Percentiles rank a stretch among this genome's conserved stretches.
Evolutionary conservation across 1,140 invertebrate genomes (phyloP).

Genomic region (Micrasema longulum): DNA sequence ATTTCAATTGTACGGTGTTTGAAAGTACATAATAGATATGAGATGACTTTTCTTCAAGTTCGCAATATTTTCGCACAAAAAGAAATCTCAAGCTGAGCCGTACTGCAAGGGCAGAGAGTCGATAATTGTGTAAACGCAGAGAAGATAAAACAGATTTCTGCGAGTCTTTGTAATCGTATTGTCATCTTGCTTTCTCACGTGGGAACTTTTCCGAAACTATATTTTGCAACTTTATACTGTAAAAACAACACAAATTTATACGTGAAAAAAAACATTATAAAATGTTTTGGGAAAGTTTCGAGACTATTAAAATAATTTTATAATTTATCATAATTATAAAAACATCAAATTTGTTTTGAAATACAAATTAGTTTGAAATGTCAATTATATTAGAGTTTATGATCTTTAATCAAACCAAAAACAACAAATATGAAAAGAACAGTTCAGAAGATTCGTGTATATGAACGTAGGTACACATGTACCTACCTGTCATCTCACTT

Average conservation of each 20-base stretch:
- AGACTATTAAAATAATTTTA: too few relatives aligned
- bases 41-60: slow-evolving; percentile 9
- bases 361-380: too few relatives aligned
- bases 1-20: slow-evolving; percentile 17
- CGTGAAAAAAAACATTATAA: too few relatives aligned
- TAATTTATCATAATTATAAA: too few relatives aligned
- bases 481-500: slow-evolving; percentile 39
- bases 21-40: neutral
- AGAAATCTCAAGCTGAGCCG: slow-evolving; percentile 11
- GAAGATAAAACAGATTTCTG: slow-evolving; percentile 45
- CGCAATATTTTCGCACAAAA: slow-evolving; percentile 7
- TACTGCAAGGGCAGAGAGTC: slow-evolving; percentile 41
- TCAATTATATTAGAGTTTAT: too few relatives aligned
- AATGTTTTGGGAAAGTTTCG: too few relatives aligned
- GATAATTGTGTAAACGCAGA: slow-evolving; percentile 48
- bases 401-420: too few relatives aligned
- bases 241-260: neutral
- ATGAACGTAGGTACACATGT: slow-evolving; percentile 1
- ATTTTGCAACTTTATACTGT: neutral
- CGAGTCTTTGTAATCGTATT: slow-evolving; percentile 30
- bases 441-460: neutral
- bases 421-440: too few relatives aligned
- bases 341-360: too few relatives aligned
- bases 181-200: slow-evolving; percentile 16
- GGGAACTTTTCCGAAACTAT: slow-evolving; percentile 15